A percentile compares a stretch with the other conserved stretches of the same genome.
Evolutionary conservation across 2,888 invertebrate species (phyloP).

Genomic region (Nomada ferruginata): DNA sequence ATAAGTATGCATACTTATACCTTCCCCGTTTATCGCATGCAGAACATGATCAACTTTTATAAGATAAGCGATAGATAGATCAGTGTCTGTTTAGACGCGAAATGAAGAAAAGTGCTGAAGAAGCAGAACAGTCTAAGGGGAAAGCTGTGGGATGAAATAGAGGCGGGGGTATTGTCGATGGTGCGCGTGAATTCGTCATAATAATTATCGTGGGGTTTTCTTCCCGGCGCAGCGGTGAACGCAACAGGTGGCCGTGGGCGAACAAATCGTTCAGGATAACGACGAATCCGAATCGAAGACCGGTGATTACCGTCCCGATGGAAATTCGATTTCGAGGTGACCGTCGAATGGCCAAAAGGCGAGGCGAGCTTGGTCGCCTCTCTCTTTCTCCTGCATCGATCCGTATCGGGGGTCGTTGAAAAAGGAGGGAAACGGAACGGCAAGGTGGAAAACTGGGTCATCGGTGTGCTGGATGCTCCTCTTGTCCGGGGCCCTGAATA

Average conservation of each 20-base stretch:
- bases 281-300: conserved; percentile 73
- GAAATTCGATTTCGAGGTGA: conserved; percentile 68
- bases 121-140: conserved; percentile 3
- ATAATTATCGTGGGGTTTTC: conserved; percentile 73
- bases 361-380: conserved; percentile 22
- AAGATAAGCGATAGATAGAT: too few species aligned
- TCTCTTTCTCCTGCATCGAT: conserved; percentile 35
- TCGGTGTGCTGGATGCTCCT: conserved; percentile 40
- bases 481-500: conserved; percentile 33
- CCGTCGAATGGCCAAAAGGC: conserved; percentile 62
- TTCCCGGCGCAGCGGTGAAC: conserved; percentile 54
- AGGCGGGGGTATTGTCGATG: conserved; percentile 24
- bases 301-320: conserved; percentile 69
- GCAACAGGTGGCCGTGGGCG: conserved; percentile 77
- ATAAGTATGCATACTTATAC: neutral
- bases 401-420: conserved; percentile 31
- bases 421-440: conserved; percentile 18
- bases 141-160: neutral
- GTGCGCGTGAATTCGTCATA: conserved; percentile 65
- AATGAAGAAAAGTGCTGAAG: neutral
- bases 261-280: conserved; percentile 79
- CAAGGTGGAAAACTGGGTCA: conserved; percentile 43
- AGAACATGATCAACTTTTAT: too few species aligned
- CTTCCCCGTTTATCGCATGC: neutral
- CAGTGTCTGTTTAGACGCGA: too few species aligned